Evolutionary conservation across 2,888 invertebrate genomes (phyloP), one percentile per base, ranked within the genome.

Genomic region (Eupeodes latifasciatus): DNA sequence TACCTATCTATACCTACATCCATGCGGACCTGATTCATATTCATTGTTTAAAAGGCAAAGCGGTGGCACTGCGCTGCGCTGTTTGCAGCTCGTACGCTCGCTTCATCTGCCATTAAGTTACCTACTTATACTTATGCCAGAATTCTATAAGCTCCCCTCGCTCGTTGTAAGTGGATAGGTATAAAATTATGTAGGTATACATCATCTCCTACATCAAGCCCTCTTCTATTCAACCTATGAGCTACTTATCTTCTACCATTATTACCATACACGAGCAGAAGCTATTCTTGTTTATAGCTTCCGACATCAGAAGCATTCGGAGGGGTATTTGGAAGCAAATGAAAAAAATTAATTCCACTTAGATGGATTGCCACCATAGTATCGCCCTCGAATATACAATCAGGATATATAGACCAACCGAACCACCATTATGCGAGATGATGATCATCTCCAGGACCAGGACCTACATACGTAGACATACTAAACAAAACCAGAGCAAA

Each of bases 301-400:
- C 55, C 1, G 1, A 4, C 4, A 9, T 11, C 12, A 19, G 40
- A 12, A 62, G 34, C 44, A 14, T 14, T 4, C 11, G 57, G 11
- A 57, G 12, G 59, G 34, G 34, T 12, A 14, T 6, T 7, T 55
- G 4, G 59, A 34, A 55, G 53, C 14, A 14, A 53, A 36, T 27
- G 47, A 72, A 64, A 83, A 75, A 71, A 74, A 81, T 77, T 85
- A 77, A 81, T 85, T 85, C 81, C 81, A 85, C 85, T 81, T 64
- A 57, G 81, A 85, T 81, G 85, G 85, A 85, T 81, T 72, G 44
- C 59, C 83, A 74, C 71, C 71, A 69, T 66, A 55, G 55, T 76
- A 51, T 66, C 55, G 44, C 51, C 59, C 61, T 27, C 44, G 47
- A 53, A 40, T 16, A 53, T 16, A 55, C 55, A 71, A 59, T 59